These are phyloP conservation scores for Eurois occulta DNA, from an alignment of 2,888 invertebrate genomes.

Conservation along the genomic window DNA sequence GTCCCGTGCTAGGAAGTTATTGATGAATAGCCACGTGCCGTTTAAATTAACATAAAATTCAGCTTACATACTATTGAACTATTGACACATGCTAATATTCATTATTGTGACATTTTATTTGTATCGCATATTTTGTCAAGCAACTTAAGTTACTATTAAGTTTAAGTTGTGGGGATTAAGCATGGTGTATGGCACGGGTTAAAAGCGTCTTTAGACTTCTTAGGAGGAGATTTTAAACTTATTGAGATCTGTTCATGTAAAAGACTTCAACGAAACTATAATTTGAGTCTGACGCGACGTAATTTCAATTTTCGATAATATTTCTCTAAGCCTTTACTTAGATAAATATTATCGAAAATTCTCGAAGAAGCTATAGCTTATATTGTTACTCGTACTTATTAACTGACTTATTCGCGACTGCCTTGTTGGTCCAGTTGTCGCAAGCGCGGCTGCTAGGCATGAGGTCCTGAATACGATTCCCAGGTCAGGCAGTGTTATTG, in stretches of 20 bases:
- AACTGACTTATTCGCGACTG: neutral
- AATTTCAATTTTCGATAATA: neutral
- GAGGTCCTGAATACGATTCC: too few relatives aligned
- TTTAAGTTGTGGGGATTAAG: slow-evolving; percentile 48
- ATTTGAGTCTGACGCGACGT: neutral
- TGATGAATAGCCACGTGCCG: slow-evolving; percentile 71
- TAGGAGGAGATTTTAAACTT: slow-evolving; percentile 21
- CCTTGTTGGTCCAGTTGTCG: too few relatives aligned
- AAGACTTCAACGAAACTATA: slow-evolving; percentile 72
- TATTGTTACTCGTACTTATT: neutral
- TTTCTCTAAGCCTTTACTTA: neutral
- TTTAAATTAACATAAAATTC: slow-evolving; percentile 77
- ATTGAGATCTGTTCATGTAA: slow-evolving; percentile 44
- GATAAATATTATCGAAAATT: neutral
- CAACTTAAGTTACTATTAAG: slow-evolving; percentile 46
- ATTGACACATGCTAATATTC: slow-evolving; percentile 58
- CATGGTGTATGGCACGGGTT: slow-evolving; percentile 20
- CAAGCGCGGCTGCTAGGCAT: too few relatives aligned
- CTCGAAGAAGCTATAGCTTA: neutral
- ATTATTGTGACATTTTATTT: slow-evolving; percentile 61
- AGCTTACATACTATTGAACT: slow-evolving; percentile 63
- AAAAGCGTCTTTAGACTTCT: slow-evolving; percentile 23
- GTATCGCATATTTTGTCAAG: slow-evolving; percentile 50
- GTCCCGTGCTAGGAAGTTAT: slow-evolving; percentile 60
- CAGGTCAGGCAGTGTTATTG: too few relatives aligned